These are phyloP conservation scores for Mactromeris polynyma DNA, from an alignment of 2,888 invertebrate species.

Conservation along the genomic window DNA sequence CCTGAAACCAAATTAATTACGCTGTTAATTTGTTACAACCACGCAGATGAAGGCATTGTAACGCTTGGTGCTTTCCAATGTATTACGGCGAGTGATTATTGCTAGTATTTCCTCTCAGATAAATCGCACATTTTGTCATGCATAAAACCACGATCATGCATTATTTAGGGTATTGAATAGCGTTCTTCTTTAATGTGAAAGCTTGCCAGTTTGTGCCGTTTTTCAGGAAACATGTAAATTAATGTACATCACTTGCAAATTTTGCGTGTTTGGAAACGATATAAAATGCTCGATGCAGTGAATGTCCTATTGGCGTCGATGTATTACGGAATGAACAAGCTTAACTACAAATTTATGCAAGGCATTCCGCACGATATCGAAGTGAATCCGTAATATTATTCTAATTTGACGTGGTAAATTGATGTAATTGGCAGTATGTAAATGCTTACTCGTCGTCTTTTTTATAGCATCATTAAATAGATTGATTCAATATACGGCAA, in stretches of 20 bases:
- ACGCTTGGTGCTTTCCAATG: background rate
- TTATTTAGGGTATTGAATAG: background rate
- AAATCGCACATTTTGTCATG: background rate
- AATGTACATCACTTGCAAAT: background rate
- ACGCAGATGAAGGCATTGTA: background rate
- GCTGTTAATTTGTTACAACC: too few species aligned
- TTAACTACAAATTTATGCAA: background rate
- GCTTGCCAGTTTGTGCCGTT: background rate
- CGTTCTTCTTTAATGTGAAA: background rate
- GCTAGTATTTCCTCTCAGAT: background rate
- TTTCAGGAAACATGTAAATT: background rate
- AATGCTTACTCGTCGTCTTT: too few species aligned
- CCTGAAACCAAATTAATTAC: too few species aligned
- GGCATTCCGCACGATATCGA: background rate
- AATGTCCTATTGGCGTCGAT: background rate
- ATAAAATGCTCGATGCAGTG: background rate
- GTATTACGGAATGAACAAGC: background rate
- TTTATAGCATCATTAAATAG: too few species aligned
- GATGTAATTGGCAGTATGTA: too few species aligned
- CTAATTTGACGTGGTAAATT: too few species aligned
- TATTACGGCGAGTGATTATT: background rate
- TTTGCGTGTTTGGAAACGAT: background rate
- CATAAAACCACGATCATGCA: background rate
- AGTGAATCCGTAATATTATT: too few species aligned
- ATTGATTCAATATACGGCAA: too few species aligned